A percentile compares a stretch with the other conserved stretches of the same genome.
phyloP scores from a whole-genome alignment of 53 echinoderm and acorn worm species.

The Glandiceps talaboti region DNA sequence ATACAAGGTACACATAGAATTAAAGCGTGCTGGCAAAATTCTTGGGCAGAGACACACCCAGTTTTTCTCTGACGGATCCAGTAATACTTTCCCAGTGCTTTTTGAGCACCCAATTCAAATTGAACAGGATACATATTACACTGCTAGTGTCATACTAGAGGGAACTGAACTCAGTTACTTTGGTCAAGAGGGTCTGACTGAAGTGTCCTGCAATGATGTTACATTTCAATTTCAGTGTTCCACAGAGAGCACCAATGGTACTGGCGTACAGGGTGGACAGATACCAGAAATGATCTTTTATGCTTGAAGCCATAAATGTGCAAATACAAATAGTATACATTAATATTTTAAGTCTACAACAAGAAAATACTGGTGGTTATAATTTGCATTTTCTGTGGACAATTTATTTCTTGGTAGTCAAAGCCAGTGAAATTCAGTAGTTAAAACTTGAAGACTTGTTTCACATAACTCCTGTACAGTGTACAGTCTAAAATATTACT shows the following conservation, averaged over 20 bases:
- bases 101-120: constrained; percentile 88
- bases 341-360: too few relatives aligned
- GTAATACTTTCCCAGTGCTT: constrained; percentile 74
- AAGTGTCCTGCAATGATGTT: constrained; percentile 57
- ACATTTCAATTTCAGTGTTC: constrained; percentile 98
- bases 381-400: too few relatives aligned
- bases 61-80: constrained; percentile 93
- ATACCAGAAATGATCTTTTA: constrained; percentile 96
- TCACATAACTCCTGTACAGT: too few relatives aligned
- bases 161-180: constrained; percentile 92
- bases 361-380: too few relatives aligned
- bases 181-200: constrained; percentile 95
- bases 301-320: too few relatives aligned
- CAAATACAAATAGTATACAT: too few relatives aligned
- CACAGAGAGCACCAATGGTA: constrained; percentile 96
- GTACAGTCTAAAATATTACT: too few relatives aligned
- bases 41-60: constrained; percentile 77
- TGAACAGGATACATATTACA: constrained; percentile 84
- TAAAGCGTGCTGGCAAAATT: constrained; percentile 72
- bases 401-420: too few relatives aligned
- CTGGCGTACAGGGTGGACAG: constrained; percentile 97
- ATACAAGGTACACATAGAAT: constrained; percentile 74
- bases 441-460: too few relatives aligned
- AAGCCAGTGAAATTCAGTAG: too few relatives aligned
- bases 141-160: constrained; percentile 78